These are phyloP conservation scores for Melanaphis sacchari DNA, from an alignment of 1,140 invertebrate genomes.

Conservation along the genomic window DNA sequence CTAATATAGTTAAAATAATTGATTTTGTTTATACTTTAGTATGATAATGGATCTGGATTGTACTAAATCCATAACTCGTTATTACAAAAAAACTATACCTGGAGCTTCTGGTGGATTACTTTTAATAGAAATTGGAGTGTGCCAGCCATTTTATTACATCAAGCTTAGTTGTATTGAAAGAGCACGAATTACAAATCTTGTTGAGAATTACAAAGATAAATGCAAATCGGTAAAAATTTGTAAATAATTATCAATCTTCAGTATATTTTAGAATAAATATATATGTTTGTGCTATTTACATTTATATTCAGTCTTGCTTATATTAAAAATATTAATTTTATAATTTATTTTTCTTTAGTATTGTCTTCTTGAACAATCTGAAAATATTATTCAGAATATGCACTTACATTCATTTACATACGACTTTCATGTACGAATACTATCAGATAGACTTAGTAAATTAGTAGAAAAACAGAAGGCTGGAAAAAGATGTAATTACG, in stretches of 20 bases:
- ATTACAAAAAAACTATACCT: conserved; percentile 27
- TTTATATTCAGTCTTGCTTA: neutral
- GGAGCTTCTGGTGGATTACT: conserved; percentile 28
- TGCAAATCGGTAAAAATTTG: conserved; percentile 56
- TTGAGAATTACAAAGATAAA: conserved; percentile 21
- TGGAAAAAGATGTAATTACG: neutral
- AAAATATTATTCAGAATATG: conserved; percentile 76
- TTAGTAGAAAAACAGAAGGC: conserved; percentile 7
- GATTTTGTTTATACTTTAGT: neutral
- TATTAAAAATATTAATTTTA: neutral
- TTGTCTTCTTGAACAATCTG: conserved; percentile 80
- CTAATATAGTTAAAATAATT: neutral
- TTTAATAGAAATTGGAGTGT: conserved; percentile 33
- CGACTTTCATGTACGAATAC: conserved; percentile 78
- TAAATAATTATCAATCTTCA: neutral
- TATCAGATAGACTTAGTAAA: conserved; percentile 23
- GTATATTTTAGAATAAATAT: neutral
- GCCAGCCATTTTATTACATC: conserved; percentile 56
- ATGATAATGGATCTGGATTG: neutral
- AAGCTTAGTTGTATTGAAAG: conserved; percentile 40
- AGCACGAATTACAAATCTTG: conserved; percentile 8
- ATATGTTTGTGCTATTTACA: too few species aligned
- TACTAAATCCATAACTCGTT: neutral
- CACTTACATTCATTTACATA: conserved; percentile 90
- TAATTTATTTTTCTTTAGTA: conserved; percentile 64